phyloP scores from a whole-genome alignment of 2,113 vertebrate genomes.

The Mus spicilegus region DNA sequence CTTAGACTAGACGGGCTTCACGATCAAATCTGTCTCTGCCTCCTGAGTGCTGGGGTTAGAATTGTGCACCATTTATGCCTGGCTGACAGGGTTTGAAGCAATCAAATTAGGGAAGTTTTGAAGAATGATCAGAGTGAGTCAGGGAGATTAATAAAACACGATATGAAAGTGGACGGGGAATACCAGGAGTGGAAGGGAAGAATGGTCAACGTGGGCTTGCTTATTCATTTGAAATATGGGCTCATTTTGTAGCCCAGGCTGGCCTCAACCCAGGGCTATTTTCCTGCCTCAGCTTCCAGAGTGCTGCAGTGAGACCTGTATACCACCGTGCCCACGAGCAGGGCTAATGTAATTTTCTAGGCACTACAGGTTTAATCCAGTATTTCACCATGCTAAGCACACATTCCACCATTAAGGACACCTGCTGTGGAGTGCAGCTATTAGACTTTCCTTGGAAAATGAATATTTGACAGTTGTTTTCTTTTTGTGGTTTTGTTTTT shows the following conservation, averaged over 20 bases:
- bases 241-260: background rate
- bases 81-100: background rate
- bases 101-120: constrained; percentile 48
- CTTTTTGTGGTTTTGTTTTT: background rate
- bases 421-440: background rate
- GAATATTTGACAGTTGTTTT: too few species aligned
- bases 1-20: background rate
- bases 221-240: background rate
- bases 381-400: background rate
- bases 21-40: background rate
- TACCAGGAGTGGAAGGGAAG: background rate
- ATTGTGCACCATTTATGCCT: background rate
- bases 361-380: background rate
- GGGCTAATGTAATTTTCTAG: background rate
- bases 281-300: background rate
- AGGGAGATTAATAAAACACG: background rate
- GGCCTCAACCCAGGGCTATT: background rate
- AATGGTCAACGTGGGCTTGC: background rate
- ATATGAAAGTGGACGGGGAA: background rate
- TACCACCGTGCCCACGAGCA: background rate
- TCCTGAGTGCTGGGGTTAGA: background rate
- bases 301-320: background rate
- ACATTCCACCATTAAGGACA: background rate
- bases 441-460: background rate
- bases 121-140: background rate